Conservation (phyloP, 2,888 invertebrate species). For the Rotaria magnacalcarata region DNA sequence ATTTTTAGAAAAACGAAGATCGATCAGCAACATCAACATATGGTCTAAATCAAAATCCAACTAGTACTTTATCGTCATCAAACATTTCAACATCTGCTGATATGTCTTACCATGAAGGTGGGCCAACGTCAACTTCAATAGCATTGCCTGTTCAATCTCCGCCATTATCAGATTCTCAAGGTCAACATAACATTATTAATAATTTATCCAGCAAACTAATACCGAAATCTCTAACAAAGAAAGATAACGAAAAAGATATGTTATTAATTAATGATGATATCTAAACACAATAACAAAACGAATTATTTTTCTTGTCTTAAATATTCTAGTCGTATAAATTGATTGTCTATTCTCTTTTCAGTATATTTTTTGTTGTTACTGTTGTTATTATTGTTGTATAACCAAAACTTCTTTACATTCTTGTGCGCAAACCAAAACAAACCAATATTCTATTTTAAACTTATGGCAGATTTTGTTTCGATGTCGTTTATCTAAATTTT, state of each 20-base stretch:
- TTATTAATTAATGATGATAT: constrained; percentile 20
- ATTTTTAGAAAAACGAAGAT: background rate
- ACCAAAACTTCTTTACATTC: background rate
- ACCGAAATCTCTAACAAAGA: background rate
- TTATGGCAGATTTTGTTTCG: background rate
- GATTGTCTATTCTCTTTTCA: background rate
- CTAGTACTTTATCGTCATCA: background rate
- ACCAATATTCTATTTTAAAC: too few relatives aligned
- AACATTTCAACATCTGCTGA: background rate
- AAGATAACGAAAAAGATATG: constrained; percentile 28
- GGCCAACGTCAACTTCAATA: background rate
- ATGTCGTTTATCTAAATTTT: background rate
- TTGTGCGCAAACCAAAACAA: background rate
- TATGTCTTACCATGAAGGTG: background rate
- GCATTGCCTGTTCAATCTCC: background rate
- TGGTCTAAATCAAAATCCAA: background rate
- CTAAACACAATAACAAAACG: background rate
- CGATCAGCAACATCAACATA: background rate
- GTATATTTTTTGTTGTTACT: background rate
- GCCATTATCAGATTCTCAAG: background rate
- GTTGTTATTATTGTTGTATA: background rate
- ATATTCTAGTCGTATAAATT: background rate
- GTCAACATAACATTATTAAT: background rate
- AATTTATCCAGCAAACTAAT: background rate
- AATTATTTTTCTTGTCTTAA: background rate